Evolutionary conservation across 1,140 invertebrate species (phyloP), one percentile per base, ranked within the genome.

Genomic region (Drosophila triauraria): DNA sequence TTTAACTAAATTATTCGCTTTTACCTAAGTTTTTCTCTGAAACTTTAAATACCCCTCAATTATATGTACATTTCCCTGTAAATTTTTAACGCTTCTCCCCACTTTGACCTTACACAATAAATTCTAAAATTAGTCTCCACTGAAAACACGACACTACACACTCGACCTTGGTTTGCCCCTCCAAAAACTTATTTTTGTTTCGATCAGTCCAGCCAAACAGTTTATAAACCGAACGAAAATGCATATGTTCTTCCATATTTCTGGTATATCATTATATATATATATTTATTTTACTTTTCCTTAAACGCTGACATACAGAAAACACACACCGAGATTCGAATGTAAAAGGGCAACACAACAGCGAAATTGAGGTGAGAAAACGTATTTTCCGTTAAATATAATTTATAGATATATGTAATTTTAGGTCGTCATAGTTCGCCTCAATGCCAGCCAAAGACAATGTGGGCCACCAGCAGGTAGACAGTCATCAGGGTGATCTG

Each of bases 391-490:
- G 23, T 35, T 42, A 50, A 3, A 27, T 42, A 46, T 35, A 57
- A 64, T 38, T 23, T 10, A 54, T 43, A 17, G 25, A 42, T 20
- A 20, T 20, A 20, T 20, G 20, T 46, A 40, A n/a, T 68, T 50
- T 50, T 20, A 43, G 25, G 32, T 30, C 20, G 20, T 20, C 20
- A 20, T 20, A 20, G 20, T 20, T 20, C 20, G 20, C 20, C 20
- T 20, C 62, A 93, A 78, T 95, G 93, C 96, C 96, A 97, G 30
- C 91, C 80, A 64, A 96, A 93, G 38, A 94, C 77, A 1, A 96
- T 94, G 79, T 97, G 96, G 71, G 94, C 95, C 13, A 97, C 82
- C 47, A 96, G 83, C 25, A 97, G 92, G 87, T 97, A 97, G 9
- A 94, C 78, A 15, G 94, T 96, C 53, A 95, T 93, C 13, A 96